Conservation (phyloP, 2,797 vertebrate genomes). For the Thamnophis elegans region DNA sequence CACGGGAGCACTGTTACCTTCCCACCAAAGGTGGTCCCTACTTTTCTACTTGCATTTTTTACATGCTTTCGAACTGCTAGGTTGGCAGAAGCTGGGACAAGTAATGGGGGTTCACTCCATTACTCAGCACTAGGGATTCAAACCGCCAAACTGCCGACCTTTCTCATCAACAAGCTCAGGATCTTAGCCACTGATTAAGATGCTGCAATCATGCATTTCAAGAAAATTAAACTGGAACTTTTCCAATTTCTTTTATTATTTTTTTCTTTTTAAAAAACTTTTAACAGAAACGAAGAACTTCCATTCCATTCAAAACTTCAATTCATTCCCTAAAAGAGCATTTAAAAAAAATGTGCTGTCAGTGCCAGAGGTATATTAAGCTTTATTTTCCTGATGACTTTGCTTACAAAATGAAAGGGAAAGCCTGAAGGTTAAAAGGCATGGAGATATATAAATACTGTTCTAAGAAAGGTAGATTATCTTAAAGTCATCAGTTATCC, state of each 20-base stretch:
- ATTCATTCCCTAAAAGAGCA: not conserved
- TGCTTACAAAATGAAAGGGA: not conserved
- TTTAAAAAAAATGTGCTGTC: not conserved
- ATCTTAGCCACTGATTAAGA: not conserved
- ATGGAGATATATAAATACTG: not conserved
- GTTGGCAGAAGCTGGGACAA: too few species aligned
- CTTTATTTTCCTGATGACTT: slow-evolving; percentile 37
- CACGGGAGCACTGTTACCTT: too few species aligned
- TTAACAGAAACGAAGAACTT: not conserved
- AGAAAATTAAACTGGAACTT: slow-evolving; percentile 10
- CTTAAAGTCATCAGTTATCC: slow-evolving; percentile 33
- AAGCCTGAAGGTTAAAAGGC: not conserved
- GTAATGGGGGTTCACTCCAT: too few species aligned
- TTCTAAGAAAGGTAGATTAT: slow-evolving; percentile 20
- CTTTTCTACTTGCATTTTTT: too few species aligned
- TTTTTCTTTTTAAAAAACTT: not conserved
- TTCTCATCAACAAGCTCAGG: too few species aligned
- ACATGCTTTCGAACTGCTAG: too few species aligned
- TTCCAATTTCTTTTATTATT: not conserved
- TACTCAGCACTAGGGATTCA: too few species aligned
- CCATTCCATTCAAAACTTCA: slow-evolving; percentile 8
- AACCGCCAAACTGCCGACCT: too few species aligned
- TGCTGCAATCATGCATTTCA: not conserved
- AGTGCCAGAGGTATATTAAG: not conserved
- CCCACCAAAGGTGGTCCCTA: too few species aligned